phyloP scores from a whole-genome alignment of 2,797 vertebrate species.

The Triplophysa bombifrons region DNA sequence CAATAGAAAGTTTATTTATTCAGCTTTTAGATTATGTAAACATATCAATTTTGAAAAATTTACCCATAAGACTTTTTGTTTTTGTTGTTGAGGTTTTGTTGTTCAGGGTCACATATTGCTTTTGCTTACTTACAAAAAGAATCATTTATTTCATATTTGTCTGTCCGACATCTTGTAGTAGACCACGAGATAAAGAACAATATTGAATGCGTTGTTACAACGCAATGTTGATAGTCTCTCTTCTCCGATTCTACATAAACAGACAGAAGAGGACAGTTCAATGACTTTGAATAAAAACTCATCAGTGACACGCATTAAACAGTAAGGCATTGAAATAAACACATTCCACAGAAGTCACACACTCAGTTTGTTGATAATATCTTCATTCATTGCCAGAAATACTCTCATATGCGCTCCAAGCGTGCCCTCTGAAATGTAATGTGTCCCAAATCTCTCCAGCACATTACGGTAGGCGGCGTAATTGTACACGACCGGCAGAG shows the following conservation, averaged over 20 bases:
- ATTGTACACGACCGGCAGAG: conserved; percentile 83
- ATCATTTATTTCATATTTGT: rapidly evolving
- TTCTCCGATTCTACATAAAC: neutral
- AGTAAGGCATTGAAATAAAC: neutral
- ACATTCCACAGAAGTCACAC: conserved; percentile 21
- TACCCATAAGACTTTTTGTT: no score
- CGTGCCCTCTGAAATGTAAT: conserved; percentile 88
- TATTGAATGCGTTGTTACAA: conserved; percentile 15
- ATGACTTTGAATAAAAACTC: neutral
- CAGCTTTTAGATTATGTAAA: no score
- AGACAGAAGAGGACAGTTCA: neutral
- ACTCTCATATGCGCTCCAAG: conserved; percentile 88
- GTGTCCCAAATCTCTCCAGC: conserved; percentile 87
- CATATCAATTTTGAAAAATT: no score
- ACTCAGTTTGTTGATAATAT: conserved; percentile 69
- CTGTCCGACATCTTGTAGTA: rapidly evolving
- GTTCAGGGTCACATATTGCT: no score
- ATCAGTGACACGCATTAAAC: neutral
- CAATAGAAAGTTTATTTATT: no score
- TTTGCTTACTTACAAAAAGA: neutral
- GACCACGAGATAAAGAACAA: conserved; percentile 35
- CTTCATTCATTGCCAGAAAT: conserved; percentile 77
- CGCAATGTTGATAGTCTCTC: conserved; percentile 37
- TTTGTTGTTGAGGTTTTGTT: no score
- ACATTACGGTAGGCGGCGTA: conserved; percentile 80